Conservation (phyloP, 1,140 invertebrate species). For the Periplaneta americana region DNA sequence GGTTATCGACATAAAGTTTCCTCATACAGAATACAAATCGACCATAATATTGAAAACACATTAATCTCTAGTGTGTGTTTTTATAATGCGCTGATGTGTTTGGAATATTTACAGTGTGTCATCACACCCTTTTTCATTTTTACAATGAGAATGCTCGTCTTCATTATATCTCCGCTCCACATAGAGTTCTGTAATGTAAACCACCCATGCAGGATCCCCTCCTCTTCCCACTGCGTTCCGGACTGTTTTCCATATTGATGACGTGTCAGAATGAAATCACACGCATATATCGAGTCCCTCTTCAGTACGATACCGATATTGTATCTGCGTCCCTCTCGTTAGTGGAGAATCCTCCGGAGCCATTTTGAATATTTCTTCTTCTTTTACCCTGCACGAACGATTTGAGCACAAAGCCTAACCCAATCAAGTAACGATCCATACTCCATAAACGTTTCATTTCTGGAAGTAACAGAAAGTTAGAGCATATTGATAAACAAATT, state of each 20-base stretch:
- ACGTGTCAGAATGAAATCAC: neutral
- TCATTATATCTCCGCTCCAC: too few relatives aligned
- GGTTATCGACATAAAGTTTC: neutral
- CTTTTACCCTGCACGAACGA: too few relatives aligned
- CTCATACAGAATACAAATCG: neutral
- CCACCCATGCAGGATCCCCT: too few relatives aligned
- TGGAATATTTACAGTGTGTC: neutral
- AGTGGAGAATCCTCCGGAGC: too few relatives aligned
- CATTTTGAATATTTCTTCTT: too few relatives aligned
- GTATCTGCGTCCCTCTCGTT: neutral
- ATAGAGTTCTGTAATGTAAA: neutral
- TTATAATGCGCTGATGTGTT: neutral
- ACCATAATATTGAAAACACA: neutral
- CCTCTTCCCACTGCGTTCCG: neutral
- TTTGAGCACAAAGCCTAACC: too few relatives aligned
- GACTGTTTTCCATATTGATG: neutral
- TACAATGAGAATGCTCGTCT: neutral
- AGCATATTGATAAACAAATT: too few relatives aligned
- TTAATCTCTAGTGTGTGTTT: neutral
- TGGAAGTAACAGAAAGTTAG: too few relatives aligned
- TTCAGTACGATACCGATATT: too few relatives aligned
- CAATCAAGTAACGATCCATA: too few relatives aligned
- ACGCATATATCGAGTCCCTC: neutral
- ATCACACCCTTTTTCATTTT: neutral
- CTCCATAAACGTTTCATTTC: too few relatives aligned